Evolutionary conservation across 2,113 vertebrate genomes (phyloP).

Genomic region (Psephotus haematonotus): DNA sequence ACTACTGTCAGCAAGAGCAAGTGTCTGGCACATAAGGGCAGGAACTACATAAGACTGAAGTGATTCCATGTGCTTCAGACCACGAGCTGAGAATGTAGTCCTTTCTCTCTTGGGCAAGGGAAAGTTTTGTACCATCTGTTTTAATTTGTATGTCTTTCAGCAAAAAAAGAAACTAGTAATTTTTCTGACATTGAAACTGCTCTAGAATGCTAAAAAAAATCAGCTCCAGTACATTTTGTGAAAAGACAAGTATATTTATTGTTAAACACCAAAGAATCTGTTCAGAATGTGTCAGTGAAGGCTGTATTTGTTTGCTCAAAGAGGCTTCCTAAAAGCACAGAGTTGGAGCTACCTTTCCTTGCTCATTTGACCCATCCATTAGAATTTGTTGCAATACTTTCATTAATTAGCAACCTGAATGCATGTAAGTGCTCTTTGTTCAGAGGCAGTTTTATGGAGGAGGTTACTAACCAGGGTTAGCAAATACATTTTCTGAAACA

Average conservation of each 20-base stretch:
- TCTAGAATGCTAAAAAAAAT: background rate
- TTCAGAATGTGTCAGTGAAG: background rate
- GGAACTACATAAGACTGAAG: background rate
- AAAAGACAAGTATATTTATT: background rate
- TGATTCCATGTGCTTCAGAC: background rate
- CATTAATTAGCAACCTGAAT: background rate
- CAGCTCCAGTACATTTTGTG: background rate
- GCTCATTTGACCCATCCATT: background rate
- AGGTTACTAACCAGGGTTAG: background rate
- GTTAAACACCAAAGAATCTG: background rate
- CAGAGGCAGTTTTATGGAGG: background rate
- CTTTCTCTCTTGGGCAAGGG: background rate
- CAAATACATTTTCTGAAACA: background rate
- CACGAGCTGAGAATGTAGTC: background rate
- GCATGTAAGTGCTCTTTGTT: background rate
- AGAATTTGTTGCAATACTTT: background rate
- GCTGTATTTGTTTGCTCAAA: background rate
- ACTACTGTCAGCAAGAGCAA: background rate
- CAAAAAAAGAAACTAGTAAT: background rate
- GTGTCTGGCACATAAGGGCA: background rate
- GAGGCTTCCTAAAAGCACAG: background rate
- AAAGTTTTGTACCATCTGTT: background rate
- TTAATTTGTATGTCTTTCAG: background rate
- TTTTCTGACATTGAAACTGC: background rate
- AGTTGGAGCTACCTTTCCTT: background rate